Evolutionary conservation across 2,797 vertebrate genomes (phyloP), one percentile per base, ranked within the genome.

Genomic region (Paratrypauchen microcephalus): DNA sequence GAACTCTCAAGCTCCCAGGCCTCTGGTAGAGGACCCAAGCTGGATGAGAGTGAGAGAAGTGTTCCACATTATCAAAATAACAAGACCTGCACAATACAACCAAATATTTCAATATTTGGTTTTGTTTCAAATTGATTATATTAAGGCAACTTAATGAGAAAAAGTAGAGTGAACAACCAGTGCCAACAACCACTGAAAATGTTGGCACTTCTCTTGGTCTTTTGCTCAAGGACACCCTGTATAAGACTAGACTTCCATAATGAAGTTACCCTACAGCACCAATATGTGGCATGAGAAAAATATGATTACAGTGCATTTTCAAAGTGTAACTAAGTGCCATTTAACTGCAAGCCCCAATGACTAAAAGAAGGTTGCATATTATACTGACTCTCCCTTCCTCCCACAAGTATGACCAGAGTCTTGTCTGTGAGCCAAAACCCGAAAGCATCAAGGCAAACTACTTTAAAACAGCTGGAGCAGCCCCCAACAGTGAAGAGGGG

Each of bases 381-480:
- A 70, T 81, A 81, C 68, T 68, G 70, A 71, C 66, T 80, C 75
- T 72, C 81, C 69, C 71, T 61, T 63, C 75, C 68, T 80, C 79
- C 79, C 80, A 86, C 74, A 80, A 86, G 84, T 84, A 75, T 78
- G 76, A 87, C 81, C 71, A 16, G 72, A 69, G 69, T 68, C 77
- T 82, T 81, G 79, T 79, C 83, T 76, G 4, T 69, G 79, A 67
- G 83, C 80, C 76, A 81, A 79, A 85, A 84, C 67, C 74, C 76
- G 74, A 77, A 77, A 84, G 77, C 81, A 84, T 84, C 73, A 68
- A 76, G 71, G 65, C 78, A 83, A 81, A 89, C 82, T 89, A 72
- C 79, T 78, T 76, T 72, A 74, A 75, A 86, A 84, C 87, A 87
- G 88, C 84, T 87, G 87, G 83, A 82, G 71, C 80, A 76, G 74